Evolutionary conservation across 1,140 invertebrate genomes (phyloP), one percentile per base, ranked within the genome.

Genomic region (Cotesia chilonis): DNA sequence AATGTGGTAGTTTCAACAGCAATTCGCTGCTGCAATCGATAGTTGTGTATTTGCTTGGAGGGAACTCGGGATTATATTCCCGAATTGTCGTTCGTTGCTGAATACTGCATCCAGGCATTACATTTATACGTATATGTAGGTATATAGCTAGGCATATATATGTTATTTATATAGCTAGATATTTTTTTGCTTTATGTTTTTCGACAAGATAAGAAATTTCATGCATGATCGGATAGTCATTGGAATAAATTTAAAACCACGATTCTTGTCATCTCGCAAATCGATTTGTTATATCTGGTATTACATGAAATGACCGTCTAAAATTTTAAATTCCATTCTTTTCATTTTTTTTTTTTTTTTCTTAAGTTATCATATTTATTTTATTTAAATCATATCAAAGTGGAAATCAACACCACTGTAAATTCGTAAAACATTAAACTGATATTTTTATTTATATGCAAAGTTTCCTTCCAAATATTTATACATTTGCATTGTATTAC

Each of bases 171-270:
- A 28, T 28, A 28, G 20, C 20, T 28, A 28, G 20, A 28, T 28
- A 41, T 41, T 41, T 41, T 41, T 5, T 41, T 41, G 10, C 41
- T 41, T 41, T 6, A 10, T 35, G 5, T 12, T 35, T 47, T 36
- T 55, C 51, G 52, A 57, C 51, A 60, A 71, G 63, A 71, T 71
- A 71, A 60, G 70, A 71, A 71, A 71, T 71, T 71, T 71, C 70
- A 52, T 71, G 70, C 61, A 71, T 71, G 70, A 71, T 66, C 51
- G 61, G 60, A 71, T 41, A 41, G 17, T 38, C 51, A 65, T 64
- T 64, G 63, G 70, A 71, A 71, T 71, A 71, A 71, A 65, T 66
- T 71, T 64, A 63, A 51, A 71, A 37, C 59, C 36, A 66, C 38
- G 38, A 47, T 66, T 52, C 4, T 38, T 28, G 5, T 14, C 4